Conservation (phyloP, 1,140 invertebrate genomes). For the Panagrolaimus sp. region DNA sequence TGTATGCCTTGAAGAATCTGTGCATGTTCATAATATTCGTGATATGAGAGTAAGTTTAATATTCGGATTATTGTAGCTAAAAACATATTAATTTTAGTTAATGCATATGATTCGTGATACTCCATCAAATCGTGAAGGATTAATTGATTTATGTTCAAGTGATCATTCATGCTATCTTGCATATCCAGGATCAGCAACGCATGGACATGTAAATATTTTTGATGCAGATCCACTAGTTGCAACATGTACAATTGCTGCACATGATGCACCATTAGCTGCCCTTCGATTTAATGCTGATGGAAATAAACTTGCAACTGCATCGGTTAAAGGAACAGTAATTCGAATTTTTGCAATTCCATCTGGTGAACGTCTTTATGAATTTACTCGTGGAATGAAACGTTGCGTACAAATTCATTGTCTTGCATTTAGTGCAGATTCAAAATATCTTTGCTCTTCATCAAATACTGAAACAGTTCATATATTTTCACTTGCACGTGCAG, state of each 20-base stretch:
- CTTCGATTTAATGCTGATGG: constrained; percentile 84
- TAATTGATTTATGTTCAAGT: constrained; percentile 81
- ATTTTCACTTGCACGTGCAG: constrained; percentile 63
- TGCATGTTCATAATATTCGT: constrained; percentile 96
- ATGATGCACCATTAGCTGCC: constrained; percentile 89
- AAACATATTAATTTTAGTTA: constrained; percentile 25
- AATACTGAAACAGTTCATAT: constrained; percentile 98
- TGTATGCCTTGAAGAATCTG: constrained; percentile 90
- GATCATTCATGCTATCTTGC: constrained; percentile 86
- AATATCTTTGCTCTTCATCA: constrained; percentile 82
- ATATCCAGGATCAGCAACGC: constrained; percentile 69
- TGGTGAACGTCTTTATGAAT: constrained; percentile 83
- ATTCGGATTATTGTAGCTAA: constrained; percentile 19
- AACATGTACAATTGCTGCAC: constrained; percentile 67
- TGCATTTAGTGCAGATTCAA: constrained; percentile 82
- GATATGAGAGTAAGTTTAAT: constrained; percentile 87
- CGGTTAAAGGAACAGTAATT: constrained; percentile 84
- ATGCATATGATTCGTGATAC: constrained; percentile 95
- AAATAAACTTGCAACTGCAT: constrained; percentile 80
- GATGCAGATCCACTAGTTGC: constrained; percentile 78
- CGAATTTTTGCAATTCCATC: constrained; percentile 82
- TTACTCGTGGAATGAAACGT: constrained; percentile 75
- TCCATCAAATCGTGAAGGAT: constrained; percentile 81
- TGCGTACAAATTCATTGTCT: constrained; percentile 81
- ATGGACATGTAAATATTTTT: constrained; percentile 71